A percentile compares a stretch with the other conserved stretches of the same genome.
Conservation (phyloP, 2,113 vertebrate species). For the Amblyornis subalaris region DNA sequence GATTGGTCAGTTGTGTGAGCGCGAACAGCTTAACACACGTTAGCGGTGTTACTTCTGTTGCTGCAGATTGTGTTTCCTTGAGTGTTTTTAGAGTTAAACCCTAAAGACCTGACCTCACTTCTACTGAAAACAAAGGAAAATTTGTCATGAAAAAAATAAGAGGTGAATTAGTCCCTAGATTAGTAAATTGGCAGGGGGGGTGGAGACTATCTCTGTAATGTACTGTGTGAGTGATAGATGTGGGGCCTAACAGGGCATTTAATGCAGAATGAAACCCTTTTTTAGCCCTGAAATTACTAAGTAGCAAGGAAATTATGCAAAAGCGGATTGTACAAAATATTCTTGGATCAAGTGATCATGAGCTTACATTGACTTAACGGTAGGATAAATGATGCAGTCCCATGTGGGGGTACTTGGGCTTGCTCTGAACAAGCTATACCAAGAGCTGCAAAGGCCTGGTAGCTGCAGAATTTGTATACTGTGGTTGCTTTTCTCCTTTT, state of each 20-base stretch:
- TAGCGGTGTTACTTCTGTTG: neutral
- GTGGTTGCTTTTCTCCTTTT: neutral
- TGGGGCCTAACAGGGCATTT: neutral
- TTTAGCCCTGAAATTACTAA: conserved; percentile 22
- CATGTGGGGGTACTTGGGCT: neutral
- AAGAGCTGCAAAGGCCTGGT: neutral
- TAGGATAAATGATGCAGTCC: neutral
- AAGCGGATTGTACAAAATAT: conserved; percentile 23
- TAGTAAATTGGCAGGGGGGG: neutral
- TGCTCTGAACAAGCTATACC: neutral
- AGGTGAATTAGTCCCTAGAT: neutral
- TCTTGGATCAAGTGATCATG: conserved; percentile 44
- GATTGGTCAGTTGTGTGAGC: neutral
- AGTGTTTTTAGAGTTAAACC: neutral
- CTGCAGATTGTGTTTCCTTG: neutral
- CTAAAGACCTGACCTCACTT: neutral
- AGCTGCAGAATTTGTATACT: rapidly evolving
- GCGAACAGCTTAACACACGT: rapidly evolving
- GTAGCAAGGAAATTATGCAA: conserved; percentile 8
- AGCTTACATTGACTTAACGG: conserved; percentile 23
- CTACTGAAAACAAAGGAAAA: neutral
- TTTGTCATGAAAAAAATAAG: neutral
- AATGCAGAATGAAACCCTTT: neutral
- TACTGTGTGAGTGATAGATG: neutral
- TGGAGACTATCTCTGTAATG: neutral